Percentiles rank a stretch among this genome's conserved stretches.
phyloP scores from a whole-genome alignment of 2,113 vertebrate species.

The Acanthisitta chloris region DNA sequence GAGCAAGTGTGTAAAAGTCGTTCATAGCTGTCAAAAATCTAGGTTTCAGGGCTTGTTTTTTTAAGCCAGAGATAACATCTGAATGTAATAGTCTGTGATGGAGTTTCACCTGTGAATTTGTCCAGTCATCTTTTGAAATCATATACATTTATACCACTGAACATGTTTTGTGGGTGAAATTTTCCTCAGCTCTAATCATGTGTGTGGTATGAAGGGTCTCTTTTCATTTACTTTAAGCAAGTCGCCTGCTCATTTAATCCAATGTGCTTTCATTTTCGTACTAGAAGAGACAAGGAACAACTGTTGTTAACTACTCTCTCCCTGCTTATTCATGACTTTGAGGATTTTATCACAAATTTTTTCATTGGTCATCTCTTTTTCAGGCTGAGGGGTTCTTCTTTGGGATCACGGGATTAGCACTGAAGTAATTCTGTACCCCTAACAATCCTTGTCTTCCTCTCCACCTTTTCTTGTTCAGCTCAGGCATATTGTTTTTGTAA shows the following conservation, averaged over 20 bases:
- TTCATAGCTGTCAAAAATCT: not conserved
- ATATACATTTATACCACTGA: not conserved
- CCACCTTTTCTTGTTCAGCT: not conserved
- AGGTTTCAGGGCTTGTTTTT: not conserved
- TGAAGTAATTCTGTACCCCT: not conserved
- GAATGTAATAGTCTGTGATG: not conserved
- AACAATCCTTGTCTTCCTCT: not conserved
- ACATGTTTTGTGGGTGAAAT: not conserved
- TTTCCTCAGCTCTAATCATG: not conserved
- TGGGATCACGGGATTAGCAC: not conserved
- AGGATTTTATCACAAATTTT: not conserved
- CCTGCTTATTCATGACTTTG: not conserved
- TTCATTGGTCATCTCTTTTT: not conserved
- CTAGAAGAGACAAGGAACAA: not conserved
- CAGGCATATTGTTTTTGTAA: not conserved
- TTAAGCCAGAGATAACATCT: not conserved
- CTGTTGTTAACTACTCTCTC: not conserved
- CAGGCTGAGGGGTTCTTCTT: not conserved
- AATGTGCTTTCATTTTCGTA: accelerated
- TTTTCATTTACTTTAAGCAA: not conserved
- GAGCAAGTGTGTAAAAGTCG: not conserved
- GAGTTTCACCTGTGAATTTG: not conserved
- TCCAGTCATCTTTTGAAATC: not conserved
- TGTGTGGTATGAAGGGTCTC: accelerated
- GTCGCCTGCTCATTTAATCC: not conserved